A percentile compares a stretch with the other conserved stretches of the same genome.
These are phyloP conservation scores for Lacerta viridis DNA, from an alignment of 2,797 vertebrate genomes.

Conservation along the genomic window DNA sequence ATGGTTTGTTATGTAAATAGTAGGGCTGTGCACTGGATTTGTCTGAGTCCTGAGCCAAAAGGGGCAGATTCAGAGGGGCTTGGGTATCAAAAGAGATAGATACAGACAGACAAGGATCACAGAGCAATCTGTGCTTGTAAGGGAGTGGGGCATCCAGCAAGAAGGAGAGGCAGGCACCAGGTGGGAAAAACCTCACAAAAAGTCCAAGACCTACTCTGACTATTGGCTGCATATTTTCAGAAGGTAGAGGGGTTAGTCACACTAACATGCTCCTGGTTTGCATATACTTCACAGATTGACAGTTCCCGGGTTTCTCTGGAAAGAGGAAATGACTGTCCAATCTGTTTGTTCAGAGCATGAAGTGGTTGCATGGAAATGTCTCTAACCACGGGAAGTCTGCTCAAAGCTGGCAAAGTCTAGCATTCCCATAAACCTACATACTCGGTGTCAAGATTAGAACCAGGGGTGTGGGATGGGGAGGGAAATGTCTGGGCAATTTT, in stretches of 20 bases:
- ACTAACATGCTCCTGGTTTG: neutral
- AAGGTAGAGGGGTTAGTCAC: neutral
- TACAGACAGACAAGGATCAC: too few relatives aligned
- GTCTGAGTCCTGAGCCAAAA: too few relatives aligned
- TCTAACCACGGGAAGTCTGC: neutral
- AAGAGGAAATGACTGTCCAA: neutral
- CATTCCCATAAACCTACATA: conserved; percentile 1
- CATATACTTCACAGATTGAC: neutral
- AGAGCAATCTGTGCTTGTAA: too few relatives aligned
- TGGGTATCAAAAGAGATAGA: too few relatives aligned
- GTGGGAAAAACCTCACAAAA: too few relatives aligned
- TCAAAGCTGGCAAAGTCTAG: conserved; percentile 22
- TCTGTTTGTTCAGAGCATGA: neutral
- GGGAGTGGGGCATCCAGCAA: too few relatives aligned
- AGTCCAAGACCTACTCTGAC: too few relatives aligned
- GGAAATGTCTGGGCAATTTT: conserved; percentile 61
- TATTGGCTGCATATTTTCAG: too few relatives aligned
- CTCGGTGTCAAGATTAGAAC: conserved; percentile 28
- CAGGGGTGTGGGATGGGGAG: conserved; percentile 27
- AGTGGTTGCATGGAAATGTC: neutral
- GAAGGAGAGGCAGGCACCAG: too few relatives aligned
- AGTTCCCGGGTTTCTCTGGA: neutral
- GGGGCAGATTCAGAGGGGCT: too few relatives aligned
- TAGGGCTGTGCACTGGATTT: too few relatives aligned
- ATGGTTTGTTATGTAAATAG: too few relatives aligned